Evolutionary conservation across 2,888 invertebrate species (phyloP).

Genomic region (Cryptus armator): DNA sequence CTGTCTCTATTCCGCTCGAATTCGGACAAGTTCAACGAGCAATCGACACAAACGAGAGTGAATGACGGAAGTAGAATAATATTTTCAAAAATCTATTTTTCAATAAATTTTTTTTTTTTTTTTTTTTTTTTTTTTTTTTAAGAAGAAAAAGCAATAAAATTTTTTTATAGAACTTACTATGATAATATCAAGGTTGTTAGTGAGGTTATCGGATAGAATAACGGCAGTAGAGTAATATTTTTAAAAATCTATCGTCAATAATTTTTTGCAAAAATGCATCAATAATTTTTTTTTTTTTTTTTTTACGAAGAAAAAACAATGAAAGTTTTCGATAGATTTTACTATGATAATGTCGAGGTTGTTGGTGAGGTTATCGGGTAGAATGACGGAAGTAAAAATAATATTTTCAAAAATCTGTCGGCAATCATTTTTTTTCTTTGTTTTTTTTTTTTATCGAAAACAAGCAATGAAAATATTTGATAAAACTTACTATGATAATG

Average conservation of each 20-base stretch:
- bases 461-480: neutral
- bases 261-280: too few species aligned
- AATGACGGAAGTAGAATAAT: constrained; percentile 63
- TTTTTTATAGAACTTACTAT: too few species aligned
- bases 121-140: too few species aligned
- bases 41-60: constrained; percentile 79
- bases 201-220: too few species aligned
- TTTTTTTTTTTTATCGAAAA: neutral
- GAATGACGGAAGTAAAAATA: constrained; percentile 81
- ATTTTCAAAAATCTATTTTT: too few species aligned
- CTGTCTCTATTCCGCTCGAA: neutral
- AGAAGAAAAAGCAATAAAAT: too few species aligned
- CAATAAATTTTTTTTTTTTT: too few species aligned
- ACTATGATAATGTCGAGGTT: constrained; percentile 99
- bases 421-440: too few species aligned
- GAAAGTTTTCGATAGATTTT: constrained; percentile 86
- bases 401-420: neutral
- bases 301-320: neutral
- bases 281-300: too few species aligned
- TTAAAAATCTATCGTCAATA: neutral
- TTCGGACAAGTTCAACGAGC: constrained; percentile 76
- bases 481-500: constrained; percentile 98
- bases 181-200: too few species aligned
- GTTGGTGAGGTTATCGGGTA: constrained; percentile 97
- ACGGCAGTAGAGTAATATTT: too few species aligned